A percentile compares a stretch with the other conserved stretches of the same genome.
phyloP scores from a whole-genome alignment of 2,797 vertebrate genomes.

The Cephalopachus bancanus region DNA sequence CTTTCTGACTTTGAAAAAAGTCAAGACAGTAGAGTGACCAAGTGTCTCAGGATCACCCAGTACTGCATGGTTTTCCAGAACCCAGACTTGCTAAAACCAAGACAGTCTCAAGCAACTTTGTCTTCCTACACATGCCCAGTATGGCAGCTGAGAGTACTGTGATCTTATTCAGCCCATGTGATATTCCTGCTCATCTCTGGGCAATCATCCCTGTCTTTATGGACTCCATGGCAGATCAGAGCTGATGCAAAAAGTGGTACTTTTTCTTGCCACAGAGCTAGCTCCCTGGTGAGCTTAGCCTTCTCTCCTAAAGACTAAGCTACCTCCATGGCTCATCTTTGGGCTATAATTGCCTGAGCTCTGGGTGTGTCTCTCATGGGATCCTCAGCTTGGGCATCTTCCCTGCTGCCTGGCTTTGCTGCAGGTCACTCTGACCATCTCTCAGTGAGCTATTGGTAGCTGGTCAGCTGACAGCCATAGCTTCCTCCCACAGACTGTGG shows the following conservation, averaged over 20 bases:
- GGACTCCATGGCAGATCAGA: neutral
- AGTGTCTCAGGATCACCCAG: neutral
- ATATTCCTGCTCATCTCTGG: neutral
- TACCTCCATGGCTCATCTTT: neutral
- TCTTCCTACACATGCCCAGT: neutral
- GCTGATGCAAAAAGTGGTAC: neutral
- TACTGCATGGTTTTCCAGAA: neutral
- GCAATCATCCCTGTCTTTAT: neutral
- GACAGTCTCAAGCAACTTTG: neutral
- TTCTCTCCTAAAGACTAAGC: neutral
- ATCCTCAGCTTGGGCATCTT: neutral
- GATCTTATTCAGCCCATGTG: accelerated
- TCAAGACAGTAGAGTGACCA: neutral
- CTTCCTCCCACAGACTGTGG: neutral
- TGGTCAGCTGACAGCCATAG: neutral
- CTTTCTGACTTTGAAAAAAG: constrained; percentile 4
- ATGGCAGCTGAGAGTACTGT: neutral
- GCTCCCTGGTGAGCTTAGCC: neutral
- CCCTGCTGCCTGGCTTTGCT: neutral
- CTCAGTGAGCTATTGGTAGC: neutral
- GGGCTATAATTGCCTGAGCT: neutral
- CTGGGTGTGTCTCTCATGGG: neutral
- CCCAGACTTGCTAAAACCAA: neutral
- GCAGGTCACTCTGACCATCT: neutral
- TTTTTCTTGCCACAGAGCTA: neutral